Evolutionary conservation across 2,888 invertebrate genomes (phyloP), one percentile per base, ranked within the genome.

Genomic region (Heteropelma amictum): DNA sequence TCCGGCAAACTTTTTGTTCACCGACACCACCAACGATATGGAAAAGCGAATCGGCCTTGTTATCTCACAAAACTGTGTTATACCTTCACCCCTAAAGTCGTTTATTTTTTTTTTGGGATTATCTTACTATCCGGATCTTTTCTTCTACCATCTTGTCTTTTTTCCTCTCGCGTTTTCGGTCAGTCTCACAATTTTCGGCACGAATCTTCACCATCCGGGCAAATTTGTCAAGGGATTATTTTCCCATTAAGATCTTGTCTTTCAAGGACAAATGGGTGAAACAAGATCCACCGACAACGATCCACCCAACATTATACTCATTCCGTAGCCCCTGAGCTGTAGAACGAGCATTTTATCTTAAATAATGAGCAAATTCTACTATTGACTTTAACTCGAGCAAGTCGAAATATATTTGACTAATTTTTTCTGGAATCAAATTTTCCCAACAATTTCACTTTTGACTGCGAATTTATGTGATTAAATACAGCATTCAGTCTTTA

Each of bases 191-290:
- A 14, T 72, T 26, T 45, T 28, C 51, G 38, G 21, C 40, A 26
- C 33, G 64, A 38, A 49, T 33, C 33, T 77, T 78, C 77, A 70
- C 76, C 72, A 67, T 74, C 75, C 56, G 71, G 74, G 76, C 73
- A 80, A 80, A 83, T 81, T 80, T 80, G 75, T 72, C 72, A 76
- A 72, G 82, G 86, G 86, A 87, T 87, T 87, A 87, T 81, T 86
- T 85, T 81, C 82, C 84, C 86, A 87, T 87, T 87, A 86, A 84
- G 84, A 82, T 83, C 80, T 80, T 76, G 77, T 79, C 73, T 72
- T 51, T 82, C 81, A 72, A 61, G 80, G 81, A 86, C 84, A 84
- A 86, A 86, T 86, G 83, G 85, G 77, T 72, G 74, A 65, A 51
- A 35, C 67, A 17, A 58, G 72, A 75, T 72, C 60, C 47, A 28